Evolutionary conservation across 2,113 vertebrate genomes (phyloP), one percentile per base, ranked within the genome.

Genomic region (Sylvietta virens): DNA sequence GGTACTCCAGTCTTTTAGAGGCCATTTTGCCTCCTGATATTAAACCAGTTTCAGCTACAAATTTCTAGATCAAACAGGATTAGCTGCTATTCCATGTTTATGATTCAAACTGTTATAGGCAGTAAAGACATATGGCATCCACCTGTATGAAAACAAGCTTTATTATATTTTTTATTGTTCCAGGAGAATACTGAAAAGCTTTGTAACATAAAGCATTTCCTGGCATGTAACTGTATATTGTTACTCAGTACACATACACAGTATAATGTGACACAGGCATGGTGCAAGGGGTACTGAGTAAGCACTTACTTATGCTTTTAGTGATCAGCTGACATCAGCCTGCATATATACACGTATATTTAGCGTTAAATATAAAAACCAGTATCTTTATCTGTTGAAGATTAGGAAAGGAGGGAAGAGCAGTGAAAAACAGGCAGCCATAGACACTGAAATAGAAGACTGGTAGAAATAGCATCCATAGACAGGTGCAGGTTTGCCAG

Each of bases 1-100:
- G 99, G 99, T 99, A 97, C 93, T 91, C 33, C 39, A 56, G 0
- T 62, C 45, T 95, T 94, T 44, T 64, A 73, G 10, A 66, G 33
- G n/a, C 39, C 21, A 6, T 89, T 82, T 84, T 73, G 35, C 16
- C 22, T 84, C 61, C 33, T 92, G 19, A 31, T 73, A 51, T 2
- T 84, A 48, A 50, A 74, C 35, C 19, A 48, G 6, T 58, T 88
- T 42, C 50, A 70, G 24, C 51, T 81, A 40, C 24, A 74, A 19
- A 74, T 78, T 47, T 81, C 16, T 37, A 16, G 18, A 58, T 76
- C 33, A 64, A 19, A 35, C 17, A 54, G 58, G 15, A 69, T 89
- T 20, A 81, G 44, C 23, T 85, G 4, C 11, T 64, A 1, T 71
- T 91, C 27, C 6, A 7, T 37, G 15, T 30, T 87, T 82, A 39